Conservation (phyloP, 2,113 vertebrate genomes). For the Hippolais icterina region DNA sequence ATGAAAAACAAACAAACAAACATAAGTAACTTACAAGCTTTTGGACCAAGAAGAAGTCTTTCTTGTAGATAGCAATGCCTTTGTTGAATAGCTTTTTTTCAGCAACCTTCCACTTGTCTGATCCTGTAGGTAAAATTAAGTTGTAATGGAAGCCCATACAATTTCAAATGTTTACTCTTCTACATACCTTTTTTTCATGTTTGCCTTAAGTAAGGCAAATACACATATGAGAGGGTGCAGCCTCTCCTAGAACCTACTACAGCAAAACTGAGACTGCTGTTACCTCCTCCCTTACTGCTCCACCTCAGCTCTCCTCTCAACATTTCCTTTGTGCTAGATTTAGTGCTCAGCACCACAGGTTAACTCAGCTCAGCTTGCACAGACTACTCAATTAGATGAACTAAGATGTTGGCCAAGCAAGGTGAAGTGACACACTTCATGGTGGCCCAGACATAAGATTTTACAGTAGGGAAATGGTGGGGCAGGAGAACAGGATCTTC, state of each 20-base stretch:
- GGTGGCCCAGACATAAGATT: not conserved
- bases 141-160: not conserved
- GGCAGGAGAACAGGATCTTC: not conserved
- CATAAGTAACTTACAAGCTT: constrained; percentile 84
- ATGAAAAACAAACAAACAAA: not conserved
- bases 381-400: not conserved
- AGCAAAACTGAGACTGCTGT: not conserved
- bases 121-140: constrained; percentile 75
- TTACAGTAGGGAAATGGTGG: not conserved
- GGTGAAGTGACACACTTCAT: not conserved
- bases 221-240: not conserved
- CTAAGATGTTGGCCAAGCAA: not conserved
- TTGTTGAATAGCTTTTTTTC: constrained; percentile 95
- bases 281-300: not conserved
- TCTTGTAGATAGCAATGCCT: constrained; percentile 92
- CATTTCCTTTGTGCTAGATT: not conserved
- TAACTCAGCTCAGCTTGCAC: not conserved
- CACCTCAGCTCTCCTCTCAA: not conserved
- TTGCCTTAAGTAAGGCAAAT: not conserved
- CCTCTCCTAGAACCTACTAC: not conserved
- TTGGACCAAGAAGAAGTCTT: constrained; percentile 98
- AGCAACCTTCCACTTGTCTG: constrained; percentile 88
- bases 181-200: not conserved
- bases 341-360: not conserved
- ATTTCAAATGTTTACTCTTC: not conserved